A percentile compares a stretch with the other conserved stretches of the same genome.
Conservation (phyloP, 2,113 vertebrate species). For the Vidua chalybeata region DNA sequence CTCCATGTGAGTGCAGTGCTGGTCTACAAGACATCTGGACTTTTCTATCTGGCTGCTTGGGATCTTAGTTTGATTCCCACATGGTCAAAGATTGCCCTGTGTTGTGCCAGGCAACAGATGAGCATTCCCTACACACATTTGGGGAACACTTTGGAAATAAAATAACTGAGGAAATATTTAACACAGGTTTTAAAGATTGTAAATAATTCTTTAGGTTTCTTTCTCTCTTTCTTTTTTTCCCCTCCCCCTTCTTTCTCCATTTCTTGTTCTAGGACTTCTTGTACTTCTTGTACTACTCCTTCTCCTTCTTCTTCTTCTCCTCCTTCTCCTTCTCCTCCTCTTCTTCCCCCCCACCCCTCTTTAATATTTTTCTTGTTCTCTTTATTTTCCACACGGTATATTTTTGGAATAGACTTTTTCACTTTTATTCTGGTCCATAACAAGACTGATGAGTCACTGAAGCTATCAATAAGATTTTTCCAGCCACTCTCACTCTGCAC, state of each 20-base stretch:
- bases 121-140: background rate
- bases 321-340: rapidly evolving
- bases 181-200: background rate
- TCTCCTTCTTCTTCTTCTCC: rapidly evolving
- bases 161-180: background rate
- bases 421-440: background rate
- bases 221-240: too few species aligned
- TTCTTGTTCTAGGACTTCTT: too few species aligned
- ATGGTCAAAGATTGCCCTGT: background rate
- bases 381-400: background rate
- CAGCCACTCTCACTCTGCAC: background rate
- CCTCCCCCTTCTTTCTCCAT: rapidly evolving
- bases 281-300: rapidly evolving
- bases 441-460: background rate
- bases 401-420: background rate
- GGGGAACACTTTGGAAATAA: background rate
- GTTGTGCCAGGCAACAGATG: background rate
- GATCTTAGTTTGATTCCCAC: background rate
- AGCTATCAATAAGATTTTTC: background rate
- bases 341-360: rapidly evolving
- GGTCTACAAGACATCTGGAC: background rate
- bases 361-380: rapidly evolving
- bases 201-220: background rate
- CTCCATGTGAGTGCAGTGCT: background rate
- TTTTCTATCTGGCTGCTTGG: background rate